Evolutionary conservation across 2,888 invertebrate species (phyloP), one percentile per base, ranked within the genome.

Genomic region (Erebia palarica): DNA sequence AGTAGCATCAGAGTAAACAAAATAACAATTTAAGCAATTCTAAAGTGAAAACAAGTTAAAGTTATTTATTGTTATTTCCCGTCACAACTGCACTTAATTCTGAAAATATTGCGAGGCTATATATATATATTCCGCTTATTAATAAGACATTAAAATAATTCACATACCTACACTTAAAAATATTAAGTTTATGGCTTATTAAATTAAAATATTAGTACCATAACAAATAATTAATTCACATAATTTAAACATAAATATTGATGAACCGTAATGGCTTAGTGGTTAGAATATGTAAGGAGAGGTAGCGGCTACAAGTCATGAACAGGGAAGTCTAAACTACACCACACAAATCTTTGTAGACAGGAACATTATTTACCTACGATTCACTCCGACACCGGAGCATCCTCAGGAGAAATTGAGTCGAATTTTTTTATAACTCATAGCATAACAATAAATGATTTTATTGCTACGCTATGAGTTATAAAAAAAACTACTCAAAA

Each of bases 81-180:
- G 42, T n/a, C 16, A 42, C 13, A 59, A 60, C 42, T 10, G 16
- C 59, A 60, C 16, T 60, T 14, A 51, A 51, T n/a, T 4, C n/a
- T 51, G n/a, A 60, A 42, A 59, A 59, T 27, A 59, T 14, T 8
- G 42, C 36, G 27, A 13, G 7, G 27, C 0, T 60, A 42, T 60
- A 16, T 60, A 42, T 60, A 16, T 60, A 60, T 60, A 60, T 42
- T 60, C 42, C 42, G 42, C 10, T 42, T 60, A 60, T 16, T 60
- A 60, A 60, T 42, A 42, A 42, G 42, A 42, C 59, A 42, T 60
- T 16, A 60, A 59, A n/a, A 42, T 16, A 60, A 60, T 60, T 42
- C 59, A 42, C 59, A 9, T 16, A 36, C 59, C n/a, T 16, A 36
- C 42, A 42, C 44, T 42, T 16, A 7, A 60, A 60, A 60, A 9